Conservation (phyloP, 2,888 invertebrate species). For the Gisinianus flammeolus region DNA sequence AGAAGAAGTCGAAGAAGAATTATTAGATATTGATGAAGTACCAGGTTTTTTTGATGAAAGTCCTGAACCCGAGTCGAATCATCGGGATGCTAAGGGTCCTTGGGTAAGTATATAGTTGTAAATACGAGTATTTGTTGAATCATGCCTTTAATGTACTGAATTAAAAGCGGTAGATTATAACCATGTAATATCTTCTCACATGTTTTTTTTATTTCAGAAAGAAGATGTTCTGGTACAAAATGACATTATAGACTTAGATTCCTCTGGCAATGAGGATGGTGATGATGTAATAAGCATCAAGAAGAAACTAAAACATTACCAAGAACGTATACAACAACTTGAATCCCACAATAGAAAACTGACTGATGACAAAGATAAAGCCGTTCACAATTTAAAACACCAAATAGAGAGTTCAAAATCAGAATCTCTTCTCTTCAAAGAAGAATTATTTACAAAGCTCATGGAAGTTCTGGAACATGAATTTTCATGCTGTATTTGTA, state of each 20-base stretch:
- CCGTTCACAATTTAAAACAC: slow-evolving; percentile 50
- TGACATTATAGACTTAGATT: background rate
- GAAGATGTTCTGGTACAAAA: too few species aligned
- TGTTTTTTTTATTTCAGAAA: too few species aligned
- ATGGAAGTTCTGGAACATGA: slow-evolving; percentile 72
- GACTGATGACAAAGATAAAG: slow-evolving; percentile 46
- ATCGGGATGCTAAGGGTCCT: too few species aligned
- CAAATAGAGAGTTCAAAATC: slow-evolving; percentile 50
- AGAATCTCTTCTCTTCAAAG: slow-evolving; percentile 49
- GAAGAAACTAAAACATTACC: slow-evolving; percentile 46
- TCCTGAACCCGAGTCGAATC: background rate
- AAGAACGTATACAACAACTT: slow-evolving; percentile 38
- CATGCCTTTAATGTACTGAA: too few species aligned
- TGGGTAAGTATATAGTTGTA: too few species aligned
- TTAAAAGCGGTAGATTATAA: too few species aligned
- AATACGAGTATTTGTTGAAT: too few species aligned
- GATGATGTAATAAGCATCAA: background rate
- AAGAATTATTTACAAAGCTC: slow-evolving; percentile 62
- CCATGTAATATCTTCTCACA: too few species aligned
- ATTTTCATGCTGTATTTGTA: slow-evolving; percentile 76
- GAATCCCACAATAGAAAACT: slow-evolving; percentile 41
- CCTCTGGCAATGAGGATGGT: background rate
- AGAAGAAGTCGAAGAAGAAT: slow-evolving; percentile 25
- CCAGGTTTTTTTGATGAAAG: background rate
- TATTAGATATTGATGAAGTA: slow-evolving; percentile 31